Conservation (phyloP, 2,113 vertebrate genomes). For the Vulpes lagopus region DNA sequence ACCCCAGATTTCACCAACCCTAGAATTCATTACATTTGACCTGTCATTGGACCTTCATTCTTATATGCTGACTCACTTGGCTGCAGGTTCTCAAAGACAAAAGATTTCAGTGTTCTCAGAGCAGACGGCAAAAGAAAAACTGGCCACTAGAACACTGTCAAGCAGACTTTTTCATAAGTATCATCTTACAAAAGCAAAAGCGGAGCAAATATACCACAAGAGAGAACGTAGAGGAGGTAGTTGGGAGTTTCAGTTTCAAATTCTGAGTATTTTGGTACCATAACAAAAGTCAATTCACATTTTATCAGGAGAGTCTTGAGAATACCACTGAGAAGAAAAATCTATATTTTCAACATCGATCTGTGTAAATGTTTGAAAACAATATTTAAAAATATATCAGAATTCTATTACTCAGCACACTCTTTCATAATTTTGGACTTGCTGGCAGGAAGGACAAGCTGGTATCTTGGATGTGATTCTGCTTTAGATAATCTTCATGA, state of each 20-base stretch:
- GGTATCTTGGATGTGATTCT: neutral
- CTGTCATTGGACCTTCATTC: neutral
- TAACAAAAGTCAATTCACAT: neutral
- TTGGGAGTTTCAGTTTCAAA: constrained; percentile 3
- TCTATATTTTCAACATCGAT: neutral
- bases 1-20: neutral
- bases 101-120: neutral
- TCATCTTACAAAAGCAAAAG: neutral
- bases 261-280: neutral
- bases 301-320: constrained; percentile 28
- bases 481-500: neutral
- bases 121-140: constrained; percentile 1
- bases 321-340: neutral
- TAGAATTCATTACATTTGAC: neutral
- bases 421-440: constrained; percentile 8
- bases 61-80: neutral
- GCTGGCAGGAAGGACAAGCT: neutral
- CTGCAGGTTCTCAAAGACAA: constrained; percentile 4
- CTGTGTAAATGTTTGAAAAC: constrained; percentile 21
- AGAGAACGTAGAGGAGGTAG: neutral
- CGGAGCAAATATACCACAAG: neutral
- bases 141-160: neutral
- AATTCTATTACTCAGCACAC: neutral
- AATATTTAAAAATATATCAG: neutral
- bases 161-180: neutral